phyloP scores from a whole-genome alignment of 2,888 invertebrate genomes.

The Chrysotoxum bicinctum region DNA sequence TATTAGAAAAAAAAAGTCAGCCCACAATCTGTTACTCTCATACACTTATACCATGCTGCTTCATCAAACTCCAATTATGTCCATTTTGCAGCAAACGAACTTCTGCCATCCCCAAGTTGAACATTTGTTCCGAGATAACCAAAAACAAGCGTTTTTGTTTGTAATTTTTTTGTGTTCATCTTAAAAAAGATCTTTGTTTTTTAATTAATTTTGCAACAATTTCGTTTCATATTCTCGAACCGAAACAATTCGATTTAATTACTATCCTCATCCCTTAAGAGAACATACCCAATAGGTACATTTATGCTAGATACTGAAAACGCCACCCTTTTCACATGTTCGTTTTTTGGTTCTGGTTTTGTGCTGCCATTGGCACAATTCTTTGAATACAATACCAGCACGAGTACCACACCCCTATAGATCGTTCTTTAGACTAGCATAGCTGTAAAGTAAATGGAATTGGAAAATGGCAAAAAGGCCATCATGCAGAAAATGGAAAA shows the following conservation, averaged over 20 bases:
- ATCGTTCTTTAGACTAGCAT: not conserved
- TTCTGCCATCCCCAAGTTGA: not conserved
- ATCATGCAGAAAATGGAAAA: conserved; percentile 79
- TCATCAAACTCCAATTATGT: too few relatives aligned
- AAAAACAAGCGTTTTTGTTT: conserved; percentile 23
- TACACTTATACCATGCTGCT: too few relatives aligned
- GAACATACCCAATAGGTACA: not conserved
- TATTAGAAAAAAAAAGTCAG: too few relatives aligned
- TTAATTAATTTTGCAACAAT: not conserved
- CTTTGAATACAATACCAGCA: not conserved
- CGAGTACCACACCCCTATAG: not conserved
- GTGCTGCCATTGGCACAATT: conserved; percentile 47
- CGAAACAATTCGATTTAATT: conserved; percentile 62
- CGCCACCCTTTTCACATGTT: not conserved
- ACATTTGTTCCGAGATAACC: not conserved
- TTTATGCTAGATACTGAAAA: not conserved
- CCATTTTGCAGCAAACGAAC: not conserved
- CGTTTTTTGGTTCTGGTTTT: conserved; percentile 8
- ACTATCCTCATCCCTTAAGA: conserved; percentile 46
- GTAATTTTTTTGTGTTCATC: not conserved
- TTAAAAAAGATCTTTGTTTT: not conserved
- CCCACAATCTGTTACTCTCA: too few relatives aligned
- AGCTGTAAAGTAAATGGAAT: conserved; percentile 67
- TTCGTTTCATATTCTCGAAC: conserved; percentile 14
- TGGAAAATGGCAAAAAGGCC: conserved; percentile 77